A percentile compares a stretch with the other conserved stretches of the same genome.
Evolutionary conservation across 2,888 invertebrate species (phyloP).

Genomic region (Sepioteuthis lessoniana): DNA sequence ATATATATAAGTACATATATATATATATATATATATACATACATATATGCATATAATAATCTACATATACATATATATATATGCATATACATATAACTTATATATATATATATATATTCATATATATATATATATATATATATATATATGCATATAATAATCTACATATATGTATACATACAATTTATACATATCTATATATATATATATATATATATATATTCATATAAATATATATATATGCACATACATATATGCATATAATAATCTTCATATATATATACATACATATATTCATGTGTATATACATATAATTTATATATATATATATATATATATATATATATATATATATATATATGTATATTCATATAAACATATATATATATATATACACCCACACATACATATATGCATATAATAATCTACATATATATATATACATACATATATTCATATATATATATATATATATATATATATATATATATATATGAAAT

Average conservation of each 20-base stretch:
- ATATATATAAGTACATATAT: neutral
- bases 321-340: too few relatives aligned
- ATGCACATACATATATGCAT: neutral
- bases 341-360: too few relatives aligned
- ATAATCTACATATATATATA: neutral
- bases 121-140: too few relatives aligned
- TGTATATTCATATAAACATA: neutral
- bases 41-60: neutral
- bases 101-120: too few relatives aligned
- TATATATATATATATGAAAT: too few relatives aligned
- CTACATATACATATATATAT: neutral
- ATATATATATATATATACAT: neutral
- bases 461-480: too few relatives aligned
- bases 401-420: neutral
- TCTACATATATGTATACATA: neutral
- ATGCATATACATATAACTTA: too few relatives aligned
- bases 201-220: slow-evolving; percentile 17
- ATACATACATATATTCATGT: too few relatives aligned
- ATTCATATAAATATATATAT: neutral
- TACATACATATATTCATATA: neutral
- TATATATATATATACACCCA: neutral
- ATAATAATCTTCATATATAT: too few relatives aligned
- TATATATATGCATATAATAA: too few relatives aligned
- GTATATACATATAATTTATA: neutral
- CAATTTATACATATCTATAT: slow-evolving; percentile 33